These are phyloP conservation scores for Sycophila sp. DNA, from an alignment of 1,140 invertebrate species.

Conservation along the genomic window DNA sequence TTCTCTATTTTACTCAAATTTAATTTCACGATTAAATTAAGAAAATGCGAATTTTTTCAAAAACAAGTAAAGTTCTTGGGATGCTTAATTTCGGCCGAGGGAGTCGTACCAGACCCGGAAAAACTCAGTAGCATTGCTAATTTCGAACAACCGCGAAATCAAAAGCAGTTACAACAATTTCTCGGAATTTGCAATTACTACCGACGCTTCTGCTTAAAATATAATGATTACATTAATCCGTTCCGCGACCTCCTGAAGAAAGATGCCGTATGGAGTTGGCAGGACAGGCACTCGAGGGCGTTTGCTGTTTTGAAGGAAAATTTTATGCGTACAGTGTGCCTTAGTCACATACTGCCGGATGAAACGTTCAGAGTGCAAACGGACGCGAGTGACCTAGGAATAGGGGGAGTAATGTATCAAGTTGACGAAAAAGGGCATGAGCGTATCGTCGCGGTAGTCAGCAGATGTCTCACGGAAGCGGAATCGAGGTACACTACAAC, in stretches of 20 bases:
- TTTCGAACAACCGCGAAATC: no score
- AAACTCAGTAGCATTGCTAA: no score
- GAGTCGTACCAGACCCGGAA: no score
- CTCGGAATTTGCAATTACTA: not conserved
- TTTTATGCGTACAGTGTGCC: no score
- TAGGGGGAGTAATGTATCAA: conserved; percentile 6
- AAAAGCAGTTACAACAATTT: not conserved
- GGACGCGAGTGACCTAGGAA: not conserved
- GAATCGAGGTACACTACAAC: no score
- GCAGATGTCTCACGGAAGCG: not conserved
- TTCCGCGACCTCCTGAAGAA: not conserved
- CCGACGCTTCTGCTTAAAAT: not conserved
- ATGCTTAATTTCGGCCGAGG: no score
- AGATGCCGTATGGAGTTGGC: not conserved
- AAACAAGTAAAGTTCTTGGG: conserved; percentile 27
- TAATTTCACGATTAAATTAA: conserved; percentile 23
- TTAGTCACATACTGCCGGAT: conserved; percentile 21
- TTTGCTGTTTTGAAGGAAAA: conserved; percentile 36
- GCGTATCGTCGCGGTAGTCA: not conserved
- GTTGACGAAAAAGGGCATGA: not conserved
- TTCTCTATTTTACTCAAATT: conserved; percentile 3
- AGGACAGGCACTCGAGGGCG: not conserved
- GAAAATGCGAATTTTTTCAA: conserved; percentile 23
- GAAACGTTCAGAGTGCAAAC: conserved; percentile 25
- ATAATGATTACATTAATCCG: not conserved